A percentile compares a stretch with the other conserved stretches of the same genome.
phyloP scores from a whole-genome alignment of 2,888 invertebrate genomes.

The Leptarthrus brevirostris region DNA sequence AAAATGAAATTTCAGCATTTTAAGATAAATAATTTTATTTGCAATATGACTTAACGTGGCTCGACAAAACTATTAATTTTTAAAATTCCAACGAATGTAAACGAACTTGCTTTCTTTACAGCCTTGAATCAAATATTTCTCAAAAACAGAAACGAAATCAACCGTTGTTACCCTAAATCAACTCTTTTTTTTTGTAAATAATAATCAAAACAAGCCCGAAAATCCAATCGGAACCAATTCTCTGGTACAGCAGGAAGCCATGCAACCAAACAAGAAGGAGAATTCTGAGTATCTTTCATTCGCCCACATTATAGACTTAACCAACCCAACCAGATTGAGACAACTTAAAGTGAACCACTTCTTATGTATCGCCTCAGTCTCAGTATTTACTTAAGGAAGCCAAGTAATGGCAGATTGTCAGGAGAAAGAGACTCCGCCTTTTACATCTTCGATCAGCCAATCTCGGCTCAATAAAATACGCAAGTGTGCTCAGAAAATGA shows the following conservation, averaged over 20 bases:
- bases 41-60: no score
- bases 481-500: slow-evolving; percentile 37
- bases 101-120: no score
- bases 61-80: no score
- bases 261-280: neutral
- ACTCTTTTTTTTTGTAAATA: no score
- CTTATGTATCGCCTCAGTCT: slow-evolving; percentile 11
- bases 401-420: neutral
- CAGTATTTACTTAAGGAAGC: slow-evolving; percentile 4
- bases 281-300: neutral
- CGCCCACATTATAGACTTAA: neutral
- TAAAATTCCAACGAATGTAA: no score
- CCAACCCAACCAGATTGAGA: slow-evolving; percentile 16
- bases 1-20: no score
- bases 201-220: neutral
- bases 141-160: no score
- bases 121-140: no score
- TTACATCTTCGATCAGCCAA: slow-evolving; percentile 6
- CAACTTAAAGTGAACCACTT: neutral
- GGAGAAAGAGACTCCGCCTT: slow-evolving; percentile 33
- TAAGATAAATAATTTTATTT: no score
- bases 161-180: no score
- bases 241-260: neutral
- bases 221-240: neutral
- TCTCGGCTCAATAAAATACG: slow-evolving; percentile 27